Evolutionary conservation across 1,140 invertebrate species (phyloP).

Genomic region (Lithobius niger): DNA sequence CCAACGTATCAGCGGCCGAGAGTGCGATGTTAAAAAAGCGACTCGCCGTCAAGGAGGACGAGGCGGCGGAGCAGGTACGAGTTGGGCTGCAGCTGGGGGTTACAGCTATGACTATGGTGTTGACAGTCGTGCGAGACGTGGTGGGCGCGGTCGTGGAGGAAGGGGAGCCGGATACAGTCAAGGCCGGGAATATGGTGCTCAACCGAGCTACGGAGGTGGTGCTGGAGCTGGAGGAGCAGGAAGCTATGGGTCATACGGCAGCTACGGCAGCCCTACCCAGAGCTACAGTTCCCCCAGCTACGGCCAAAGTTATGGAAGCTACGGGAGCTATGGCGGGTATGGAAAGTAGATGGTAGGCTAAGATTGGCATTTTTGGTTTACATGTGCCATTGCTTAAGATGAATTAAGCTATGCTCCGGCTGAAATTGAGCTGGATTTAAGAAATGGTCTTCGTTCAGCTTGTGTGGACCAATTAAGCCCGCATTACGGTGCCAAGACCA

Average conservation of each 20-base stretch:
- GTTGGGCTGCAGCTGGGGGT: conserved; percentile 38
- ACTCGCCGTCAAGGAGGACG: conserved; percentile 55
- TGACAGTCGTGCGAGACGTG: conserved; percentile 38
- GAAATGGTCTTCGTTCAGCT: too few relatives aligned
- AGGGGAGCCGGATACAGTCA: conserved; percentile 23
- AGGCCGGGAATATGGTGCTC: conserved; percentile 16
- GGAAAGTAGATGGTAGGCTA: too few relatives aligned
- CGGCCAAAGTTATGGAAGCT: conserved; percentile 36
- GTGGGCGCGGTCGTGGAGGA: conserved; percentile 29
- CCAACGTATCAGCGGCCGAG: conserved; percentile 81
- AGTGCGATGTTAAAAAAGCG: conserved; percentile 88
- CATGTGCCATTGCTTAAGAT: too few relatives aligned
- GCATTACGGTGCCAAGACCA: too few relatives aligned
- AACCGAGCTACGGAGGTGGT: conserved; percentile 26
- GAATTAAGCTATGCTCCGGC: too few relatives aligned
- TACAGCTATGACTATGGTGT: conserved; percentile 48
- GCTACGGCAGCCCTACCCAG: conserved; percentile 29
- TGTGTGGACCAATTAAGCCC: too few relatives aligned
- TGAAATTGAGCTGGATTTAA: too few relatives aligned
- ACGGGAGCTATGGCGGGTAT: conserved; percentile 36
- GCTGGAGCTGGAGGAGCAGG: conserved; percentile 21
- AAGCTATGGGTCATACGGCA: conserved; percentile 12
- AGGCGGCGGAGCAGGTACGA: conserved; percentile 14
- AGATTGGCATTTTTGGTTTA: too few relatives aligned
- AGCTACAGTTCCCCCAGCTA: conserved; percentile 22